These are phyloP conservation scores for Diachrysia chrysitis DNA, from an alignment of 2,888 invertebrate species.

Conservation along the genomic window DNA sequence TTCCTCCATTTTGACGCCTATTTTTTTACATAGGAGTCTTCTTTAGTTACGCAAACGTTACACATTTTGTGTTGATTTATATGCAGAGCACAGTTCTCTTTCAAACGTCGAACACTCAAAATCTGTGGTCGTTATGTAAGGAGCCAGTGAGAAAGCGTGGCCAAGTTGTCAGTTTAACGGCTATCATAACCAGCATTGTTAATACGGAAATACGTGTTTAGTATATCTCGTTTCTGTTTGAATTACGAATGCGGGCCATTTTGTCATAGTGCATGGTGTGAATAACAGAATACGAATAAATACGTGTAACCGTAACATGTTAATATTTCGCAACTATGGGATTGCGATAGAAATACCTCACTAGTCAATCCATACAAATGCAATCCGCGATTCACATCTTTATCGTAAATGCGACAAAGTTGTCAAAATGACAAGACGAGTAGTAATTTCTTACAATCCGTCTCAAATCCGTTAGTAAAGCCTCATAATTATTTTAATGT, in stretches of 20 bases:
- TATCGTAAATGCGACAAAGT: background rate
- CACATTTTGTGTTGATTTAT: slow-evolving; percentile 36
- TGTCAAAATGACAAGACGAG: background rate
- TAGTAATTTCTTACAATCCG: background rate
- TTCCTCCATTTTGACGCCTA: background rate
- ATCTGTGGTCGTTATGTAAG: slow-evolving; percentile 48
- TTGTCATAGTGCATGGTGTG: slow-evolving; percentile 34
- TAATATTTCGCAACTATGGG: slow-evolving; percentile 17
- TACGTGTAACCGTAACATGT: background rate
- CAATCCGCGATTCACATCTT: background rate
- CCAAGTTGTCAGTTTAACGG: slow-evolving; percentile 53
- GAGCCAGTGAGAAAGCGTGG: slow-evolving; percentile 57
- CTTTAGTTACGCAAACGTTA: slow-evolving; percentile 41
- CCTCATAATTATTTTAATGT: background rate
- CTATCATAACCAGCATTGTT: slow-evolving; percentile 40
- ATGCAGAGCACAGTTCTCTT: slow-evolving; percentile 49
- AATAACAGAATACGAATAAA: slow-evolving; percentile 30
- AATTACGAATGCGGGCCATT: slow-evolving; percentile 36
- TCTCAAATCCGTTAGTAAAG: background rate
- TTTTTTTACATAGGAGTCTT: background rate
- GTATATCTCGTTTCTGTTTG: slow-evolving; percentile 37
- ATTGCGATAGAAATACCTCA: background rate
- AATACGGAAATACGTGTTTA: slow-evolving; percentile 55
- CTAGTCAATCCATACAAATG: background rate
- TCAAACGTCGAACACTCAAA: slow-evolving; percentile 33